These are phyloP conservation scores for Hydropsyche betteni DNA, from an alignment of 2,888 invertebrate genomes.

Conservation along the genomic window DNA sequence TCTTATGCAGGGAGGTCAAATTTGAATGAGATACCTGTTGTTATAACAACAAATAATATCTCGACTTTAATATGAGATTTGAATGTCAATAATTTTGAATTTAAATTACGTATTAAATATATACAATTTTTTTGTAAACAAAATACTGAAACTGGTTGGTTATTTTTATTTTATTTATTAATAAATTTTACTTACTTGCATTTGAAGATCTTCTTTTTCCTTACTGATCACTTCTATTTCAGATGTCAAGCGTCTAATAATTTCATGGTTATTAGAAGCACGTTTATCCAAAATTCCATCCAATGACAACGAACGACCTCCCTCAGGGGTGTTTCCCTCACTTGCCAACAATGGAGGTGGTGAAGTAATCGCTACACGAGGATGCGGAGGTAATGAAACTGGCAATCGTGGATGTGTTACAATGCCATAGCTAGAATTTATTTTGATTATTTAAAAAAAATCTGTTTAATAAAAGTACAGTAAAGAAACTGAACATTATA, in stretches of 20 bases:
- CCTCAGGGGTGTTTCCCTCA: conserved; percentile 52
- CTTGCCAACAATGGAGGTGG: conserved; percentile 47
- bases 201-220: conserved; percentile 76
- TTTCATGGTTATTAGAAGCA: conserved; percentile 53
- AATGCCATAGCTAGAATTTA: conserved; percentile 57
- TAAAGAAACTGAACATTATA: conserved; percentile 3
- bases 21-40: conserved; percentile 39
- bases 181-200: conserved; percentile 69
- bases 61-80: background rate
- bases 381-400: conserved; percentile 49
- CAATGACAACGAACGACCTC: conserved; percentile 54
- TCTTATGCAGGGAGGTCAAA: conserved; percentile 60
- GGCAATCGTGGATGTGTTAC: conserved; percentile 52
- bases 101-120: too few species aligned
- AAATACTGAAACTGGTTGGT: too few species aligned
- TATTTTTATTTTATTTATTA: too few species aligned
- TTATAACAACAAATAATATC: conserved; percentile 39
- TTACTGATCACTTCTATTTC: conserved; percentile 72
- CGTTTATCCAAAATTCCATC: conserved; percentile 54
- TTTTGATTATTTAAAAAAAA: too few species aligned
- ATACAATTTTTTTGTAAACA: too few species aligned
- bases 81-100: background rate
- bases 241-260: conserved; percentile 66
- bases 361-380: conserved; percentile 42
- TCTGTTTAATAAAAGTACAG: too few species aligned